Conservation (phyloP, 1,140 invertebrate genomes). For the Sycophaga agraensis region DNA sequence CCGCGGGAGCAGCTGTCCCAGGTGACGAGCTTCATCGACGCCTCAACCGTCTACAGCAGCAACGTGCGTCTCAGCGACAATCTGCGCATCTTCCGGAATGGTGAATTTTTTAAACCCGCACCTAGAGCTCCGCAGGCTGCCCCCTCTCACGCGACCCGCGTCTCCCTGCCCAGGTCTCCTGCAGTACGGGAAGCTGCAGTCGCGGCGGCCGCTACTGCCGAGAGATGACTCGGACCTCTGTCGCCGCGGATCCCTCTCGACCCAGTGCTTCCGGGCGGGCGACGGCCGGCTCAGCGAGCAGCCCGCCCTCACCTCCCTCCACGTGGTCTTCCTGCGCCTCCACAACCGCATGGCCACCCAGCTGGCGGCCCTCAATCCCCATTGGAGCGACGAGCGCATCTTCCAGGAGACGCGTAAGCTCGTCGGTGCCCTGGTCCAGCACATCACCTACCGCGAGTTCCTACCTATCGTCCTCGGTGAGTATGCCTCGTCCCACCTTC, state of each 20-base stretch:
- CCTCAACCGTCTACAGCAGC: conserved; percentile 88
- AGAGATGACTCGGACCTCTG: conserved; percentile 62
- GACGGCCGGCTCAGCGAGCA: conserved; percentile 84
- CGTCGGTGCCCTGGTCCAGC: conserved; percentile 79
- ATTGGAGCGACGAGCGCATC: conserved; percentile 84
- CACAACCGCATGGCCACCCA: conserved; percentile 86
- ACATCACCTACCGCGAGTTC: conserved; percentile 87
- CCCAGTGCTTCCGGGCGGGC: conserved; percentile 72
- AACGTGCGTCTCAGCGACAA: conserved; percentile 74
- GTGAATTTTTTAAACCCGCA: too few relatives aligned
- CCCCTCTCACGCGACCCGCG: too few relatives aligned
- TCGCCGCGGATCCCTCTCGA: conserved; percentile 66
- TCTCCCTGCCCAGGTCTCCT: conserved; percentile 65
- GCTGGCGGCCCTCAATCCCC: conserved; percentile 75
- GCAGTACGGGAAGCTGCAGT: conserved; percentile 67
- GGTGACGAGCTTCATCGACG: conserved; percentile 88
- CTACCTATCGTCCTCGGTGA: conserved; percentile 79
- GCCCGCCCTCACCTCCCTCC: conserved; percentile 81
- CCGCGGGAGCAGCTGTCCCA: conserved; percentile 77
- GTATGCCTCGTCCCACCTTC: neutral
- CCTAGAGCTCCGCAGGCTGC: too few relatives aligned
- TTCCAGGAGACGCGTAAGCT: conserved; percentile 87
- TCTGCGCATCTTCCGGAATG: conserved; percentile 71
- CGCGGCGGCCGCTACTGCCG: conserved; percentile 60
- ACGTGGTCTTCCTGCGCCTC: conserved; percentile 85